Evolutionary conservation across 1,140 invertebrate genomes (phyloP).

Genomic region (Argopecten irradians): DNA sequence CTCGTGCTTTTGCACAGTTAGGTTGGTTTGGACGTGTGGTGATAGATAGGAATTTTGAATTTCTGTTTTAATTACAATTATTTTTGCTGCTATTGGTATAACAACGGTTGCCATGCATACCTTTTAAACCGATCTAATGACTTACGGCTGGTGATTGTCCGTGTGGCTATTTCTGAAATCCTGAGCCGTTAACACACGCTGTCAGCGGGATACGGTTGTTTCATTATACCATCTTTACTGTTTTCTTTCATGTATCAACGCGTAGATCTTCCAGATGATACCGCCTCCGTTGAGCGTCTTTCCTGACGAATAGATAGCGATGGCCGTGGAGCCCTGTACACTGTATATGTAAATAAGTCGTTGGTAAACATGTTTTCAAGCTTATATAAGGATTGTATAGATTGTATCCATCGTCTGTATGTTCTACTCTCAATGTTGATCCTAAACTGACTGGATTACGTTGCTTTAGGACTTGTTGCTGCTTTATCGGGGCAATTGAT

Average conservation of each 20-base stretch:
- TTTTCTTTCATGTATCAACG: constrained; percentile 22
- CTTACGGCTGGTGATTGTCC: neutral
- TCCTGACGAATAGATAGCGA: neutral
- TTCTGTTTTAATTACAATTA: neutral
- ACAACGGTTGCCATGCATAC: neutral
- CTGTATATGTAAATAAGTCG: neutral
- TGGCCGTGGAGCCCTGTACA: neutral
- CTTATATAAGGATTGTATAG: neutral
- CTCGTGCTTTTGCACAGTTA: neutral
- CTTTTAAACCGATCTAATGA: neutral
- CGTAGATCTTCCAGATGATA: constrained; percentile 11
- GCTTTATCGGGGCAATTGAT: neutral
- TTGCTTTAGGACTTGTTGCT: constrained; percentile 8
- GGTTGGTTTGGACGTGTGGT: neutral
- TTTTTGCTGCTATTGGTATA: neutral
- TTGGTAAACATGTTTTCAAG: neutral
- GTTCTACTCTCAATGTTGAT: neutral
- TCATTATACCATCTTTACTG: constrained; percentile 21
- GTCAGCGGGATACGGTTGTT: neutral
- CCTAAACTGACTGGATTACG: neutral
- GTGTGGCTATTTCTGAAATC: neutral
- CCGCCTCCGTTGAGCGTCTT: neutral
- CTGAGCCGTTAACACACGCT: neutral
- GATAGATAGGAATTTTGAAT: neutral
- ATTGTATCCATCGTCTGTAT: neutral